These are phyloP conservation scores for Synergus umbraculus DNA, from an alignment of 2,888 invertebrate species.

Conservation along the genomic window DNA sequence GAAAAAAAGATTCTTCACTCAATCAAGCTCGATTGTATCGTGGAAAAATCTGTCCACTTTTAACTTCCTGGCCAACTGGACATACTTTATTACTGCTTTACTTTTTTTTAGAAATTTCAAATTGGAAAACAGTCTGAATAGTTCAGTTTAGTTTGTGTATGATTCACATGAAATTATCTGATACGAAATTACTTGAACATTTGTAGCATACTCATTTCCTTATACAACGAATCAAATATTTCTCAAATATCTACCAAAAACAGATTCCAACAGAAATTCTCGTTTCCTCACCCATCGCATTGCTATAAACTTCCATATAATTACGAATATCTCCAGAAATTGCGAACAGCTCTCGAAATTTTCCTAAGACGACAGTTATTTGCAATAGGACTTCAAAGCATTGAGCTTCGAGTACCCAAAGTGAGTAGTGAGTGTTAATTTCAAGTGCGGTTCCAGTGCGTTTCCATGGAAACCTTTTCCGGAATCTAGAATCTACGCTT, in stretches of 20 bases:
- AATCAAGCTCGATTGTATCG: conserved; percentile 19
- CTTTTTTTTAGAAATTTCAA: no score
- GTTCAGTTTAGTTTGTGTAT: no score
- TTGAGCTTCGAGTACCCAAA: conserved; percentile 1
- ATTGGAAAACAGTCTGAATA: no score
- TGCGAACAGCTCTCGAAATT: neutral
- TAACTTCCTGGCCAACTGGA: neutral
- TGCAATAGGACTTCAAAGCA: neutral
- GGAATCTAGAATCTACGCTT: conserved; percentile 12
- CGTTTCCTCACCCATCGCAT: no score
- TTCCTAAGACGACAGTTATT: neutral
- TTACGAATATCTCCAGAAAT: neutral
- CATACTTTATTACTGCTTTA: no score
- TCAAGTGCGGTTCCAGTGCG: conserved; percentile 8
- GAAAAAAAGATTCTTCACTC: conserved; percentile 25
- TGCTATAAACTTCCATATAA: no score
- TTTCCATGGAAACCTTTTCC: conserved; percentile 32
- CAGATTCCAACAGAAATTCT: no score
- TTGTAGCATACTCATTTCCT: no score
- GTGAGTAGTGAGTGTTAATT: conserved; percentile 14
- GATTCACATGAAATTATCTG: neutral
- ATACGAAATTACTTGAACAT: neutral
- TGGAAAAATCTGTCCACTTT: conserved; percentile 29
- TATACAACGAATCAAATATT: no score
- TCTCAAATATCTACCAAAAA: no score